These are phyloP conservation scores for Torymus tubicola DNA, from an alignment of 2,888 invertebrate species.

Conservation along the genomic window DNA sequence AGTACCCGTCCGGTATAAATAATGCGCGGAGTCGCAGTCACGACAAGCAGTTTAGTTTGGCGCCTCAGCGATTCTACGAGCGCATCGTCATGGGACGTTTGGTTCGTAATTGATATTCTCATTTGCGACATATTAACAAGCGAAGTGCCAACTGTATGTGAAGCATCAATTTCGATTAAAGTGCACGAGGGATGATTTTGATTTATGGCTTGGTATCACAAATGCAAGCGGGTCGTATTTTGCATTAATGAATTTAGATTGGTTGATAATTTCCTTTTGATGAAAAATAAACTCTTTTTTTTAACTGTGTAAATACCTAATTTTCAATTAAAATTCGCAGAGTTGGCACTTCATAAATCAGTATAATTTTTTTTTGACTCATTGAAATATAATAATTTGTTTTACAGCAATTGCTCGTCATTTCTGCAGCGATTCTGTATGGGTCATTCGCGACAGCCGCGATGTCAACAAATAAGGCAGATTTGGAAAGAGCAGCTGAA, in stretches of 20 bases:
- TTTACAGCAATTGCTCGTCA: constrained; percentile 30
- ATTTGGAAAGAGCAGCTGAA: constrained; percentile 72
- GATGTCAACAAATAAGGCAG: constrained; percentile 50
- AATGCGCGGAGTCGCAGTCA: constrained; percentile 63
- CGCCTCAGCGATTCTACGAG: constrained; percentile 53
- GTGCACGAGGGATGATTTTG: no score
- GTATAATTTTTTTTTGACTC: not conserved
- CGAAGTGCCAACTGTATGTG: constrained; percentile 37
- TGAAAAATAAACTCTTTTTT: no score
- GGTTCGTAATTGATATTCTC: constrained; percentile 64
- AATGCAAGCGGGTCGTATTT: no score
- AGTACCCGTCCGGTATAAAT: constrained; percentile 72
- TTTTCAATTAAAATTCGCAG: no score
- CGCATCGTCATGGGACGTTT: constrained; percentile 65
- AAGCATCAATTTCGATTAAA: not conserved
- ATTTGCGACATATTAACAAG: not conserved
- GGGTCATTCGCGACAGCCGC: constrained; percentile 18
- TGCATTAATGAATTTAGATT: no score
- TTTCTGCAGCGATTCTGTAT: constrained; percentile 14
- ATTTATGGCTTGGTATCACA: no score
- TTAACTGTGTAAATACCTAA: no score
- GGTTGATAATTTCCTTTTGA: no score
- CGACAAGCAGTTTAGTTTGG: constrained; percentile 63
- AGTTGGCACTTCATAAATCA: constrained; percentile 1
- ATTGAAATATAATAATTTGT: not conserved